Conservation (phyloP, 2,797 vertebrate species). For the Bufotes viridis region DNA sequence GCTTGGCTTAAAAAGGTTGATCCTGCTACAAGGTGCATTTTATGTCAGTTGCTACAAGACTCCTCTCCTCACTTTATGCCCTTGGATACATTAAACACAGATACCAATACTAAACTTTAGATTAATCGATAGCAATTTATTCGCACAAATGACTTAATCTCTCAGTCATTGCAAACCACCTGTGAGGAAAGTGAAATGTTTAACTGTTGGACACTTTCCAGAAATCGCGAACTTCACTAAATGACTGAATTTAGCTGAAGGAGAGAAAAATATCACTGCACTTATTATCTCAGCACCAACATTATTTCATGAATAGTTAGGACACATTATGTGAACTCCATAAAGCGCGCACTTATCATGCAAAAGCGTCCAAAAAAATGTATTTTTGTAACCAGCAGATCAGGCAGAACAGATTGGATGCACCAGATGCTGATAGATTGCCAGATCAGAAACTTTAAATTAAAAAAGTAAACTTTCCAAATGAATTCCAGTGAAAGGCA, state of each 20-base stretch:
- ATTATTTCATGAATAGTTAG: constrained; percentile 30
- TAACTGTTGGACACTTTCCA: constrained; percentile 7
- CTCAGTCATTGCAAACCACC: constrained; percentile 11
- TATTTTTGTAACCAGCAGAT: constrained; percentile 35
- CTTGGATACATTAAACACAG: neutral
- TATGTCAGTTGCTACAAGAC: neutral
- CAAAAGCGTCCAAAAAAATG: constrained; percentile 38
- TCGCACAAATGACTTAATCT: constrained; percentile 22
- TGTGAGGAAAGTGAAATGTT: constrained; percentile 3
- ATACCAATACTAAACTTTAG: neutral
- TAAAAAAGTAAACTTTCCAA: constrained; percentile 36
- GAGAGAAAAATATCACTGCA: neutral
- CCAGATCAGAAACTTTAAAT: constrained; percentile 23
- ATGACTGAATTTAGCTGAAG: neutral
- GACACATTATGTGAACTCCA: constrained; percentile 30
- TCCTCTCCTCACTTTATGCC: neutral
- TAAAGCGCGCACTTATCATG: constrained; percentile 37
- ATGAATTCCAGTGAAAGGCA: neutral
- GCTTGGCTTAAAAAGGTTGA: no score
- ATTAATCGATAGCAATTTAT: neutral
- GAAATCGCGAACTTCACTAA: neutral
- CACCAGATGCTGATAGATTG: constrained; percentile 41
- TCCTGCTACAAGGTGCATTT: neutral
- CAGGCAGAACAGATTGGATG: constrained; percentile 42
- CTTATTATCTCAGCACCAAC: neutral